Evolutionary conservation across 2,113 vertebrate genomes (phyloP).

Genomic region (Panurus biarmicus): DNA sequence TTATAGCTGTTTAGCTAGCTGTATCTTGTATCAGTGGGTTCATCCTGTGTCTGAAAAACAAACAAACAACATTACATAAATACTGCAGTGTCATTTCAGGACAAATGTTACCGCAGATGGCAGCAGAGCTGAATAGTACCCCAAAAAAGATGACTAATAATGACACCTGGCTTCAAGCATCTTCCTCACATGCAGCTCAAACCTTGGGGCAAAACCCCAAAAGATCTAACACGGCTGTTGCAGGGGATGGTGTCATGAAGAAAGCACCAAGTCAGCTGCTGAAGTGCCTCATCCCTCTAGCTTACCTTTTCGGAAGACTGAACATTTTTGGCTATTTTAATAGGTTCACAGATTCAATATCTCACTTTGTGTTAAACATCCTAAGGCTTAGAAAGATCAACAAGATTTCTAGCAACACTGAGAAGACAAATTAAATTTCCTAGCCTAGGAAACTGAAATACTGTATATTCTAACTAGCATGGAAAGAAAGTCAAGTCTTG

Average conservation of each 20-base stretch:
- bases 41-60: slow-evolving; percentile 86
- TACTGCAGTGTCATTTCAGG: background rate
- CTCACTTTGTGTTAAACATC: background rate
- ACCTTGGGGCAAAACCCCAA: background rate
- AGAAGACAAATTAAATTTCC: background rate
- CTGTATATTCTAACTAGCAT: background rate
- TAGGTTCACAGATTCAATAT: background rate
- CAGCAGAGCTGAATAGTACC: background rate
- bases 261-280: background rate
- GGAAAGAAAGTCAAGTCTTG: background rate
- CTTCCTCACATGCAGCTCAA: background rate
- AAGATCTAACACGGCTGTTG: background rate
- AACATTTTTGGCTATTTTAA: background rate
- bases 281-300: background rate
- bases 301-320: background rate
- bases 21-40: slow-evolving; percentile 75
- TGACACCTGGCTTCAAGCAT: background rate
- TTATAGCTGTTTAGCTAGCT: slow-evolving; percentile 88
- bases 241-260: background rate
- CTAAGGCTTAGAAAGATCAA: background rate
- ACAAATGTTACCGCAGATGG: background rate
- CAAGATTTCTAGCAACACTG: background rate
- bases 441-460: background rate
- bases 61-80: background rate
- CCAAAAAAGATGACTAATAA: background rate